Conservation (phyloP, 2,888 invertebrate species). For the Caenorhabditis macrosperma region DNA sequence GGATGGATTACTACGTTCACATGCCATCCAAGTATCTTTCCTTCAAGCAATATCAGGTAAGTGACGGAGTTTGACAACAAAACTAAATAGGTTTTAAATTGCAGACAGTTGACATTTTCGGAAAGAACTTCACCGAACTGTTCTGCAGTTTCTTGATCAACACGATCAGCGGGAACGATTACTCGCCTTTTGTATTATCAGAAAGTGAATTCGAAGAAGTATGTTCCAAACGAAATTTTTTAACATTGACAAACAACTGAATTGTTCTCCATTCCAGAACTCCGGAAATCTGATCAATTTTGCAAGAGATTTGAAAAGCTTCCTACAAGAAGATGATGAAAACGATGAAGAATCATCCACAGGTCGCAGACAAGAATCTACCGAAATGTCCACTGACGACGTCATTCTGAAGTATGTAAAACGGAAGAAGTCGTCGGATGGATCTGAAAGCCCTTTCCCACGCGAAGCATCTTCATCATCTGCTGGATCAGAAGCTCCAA, state of each 20-base stretch:
- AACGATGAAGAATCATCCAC: background rate
- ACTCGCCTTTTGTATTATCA: slow-evolving; percentile 22
- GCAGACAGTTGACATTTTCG: slow-evolving; percentile 57
- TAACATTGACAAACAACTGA: background rate
- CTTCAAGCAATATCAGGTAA: slow-evolving; percentile 52
- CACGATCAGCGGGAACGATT: background rate
- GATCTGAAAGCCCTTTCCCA: slow-evolving; percentile 15
- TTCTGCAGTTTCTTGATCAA: slow-evolving; percentile 41
- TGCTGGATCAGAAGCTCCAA: slow-evolving; percentile 29
- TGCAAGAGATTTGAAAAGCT: slow-evolving; percentile 17
- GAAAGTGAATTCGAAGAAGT: slow-evolving; percentile 43
- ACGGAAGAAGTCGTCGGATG: slow-evolving; percentile 27
- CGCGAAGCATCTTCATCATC: slow-evolving; percentile 9
- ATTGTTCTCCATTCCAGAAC: background rate
- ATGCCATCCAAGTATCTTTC: slow-evolving; percentile 43
- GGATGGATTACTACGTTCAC: slow-evolving; percentile 47
- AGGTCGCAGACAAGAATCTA: slow-evolving; percentile 16
- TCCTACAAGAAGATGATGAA: background rate
- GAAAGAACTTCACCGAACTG: slow-evolving; percentile 12
- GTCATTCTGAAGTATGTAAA: slow-evolving; percentile 29
- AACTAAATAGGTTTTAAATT: slow-evolving; percentile 2
- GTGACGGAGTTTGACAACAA: background rate
- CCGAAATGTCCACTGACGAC: slow-evolving; percentile 4
- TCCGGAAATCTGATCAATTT: slow-evolving; percentile 1
- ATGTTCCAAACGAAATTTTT: background rate